A percentile compares a stretch with the other conserved stretches of the same genome.
phyloP scores from a whole-genome alignment of 2,888 invertebrate genomes.

The Drosophila hamatofila region DNA sequence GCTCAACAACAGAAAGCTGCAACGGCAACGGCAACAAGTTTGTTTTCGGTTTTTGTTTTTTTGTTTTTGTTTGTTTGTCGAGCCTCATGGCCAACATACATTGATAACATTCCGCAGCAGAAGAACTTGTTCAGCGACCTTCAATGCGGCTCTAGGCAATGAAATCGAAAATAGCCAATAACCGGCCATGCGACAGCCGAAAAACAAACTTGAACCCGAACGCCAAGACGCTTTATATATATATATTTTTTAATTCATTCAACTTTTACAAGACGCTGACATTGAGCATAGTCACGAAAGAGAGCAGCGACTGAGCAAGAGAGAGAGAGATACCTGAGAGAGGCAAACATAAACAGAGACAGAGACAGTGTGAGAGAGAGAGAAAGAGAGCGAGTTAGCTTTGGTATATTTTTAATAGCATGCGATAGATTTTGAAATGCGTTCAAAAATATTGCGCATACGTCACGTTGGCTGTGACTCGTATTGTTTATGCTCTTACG shows the following conservation, averaged over 20 bases:
- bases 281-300: slow-evolving; percentile 49
- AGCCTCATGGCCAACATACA: slow-evolving; percentile 36
- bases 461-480: slow-evolving; percentile 41
- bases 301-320: slow-evolving; percentile 2
- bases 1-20: not conserved
- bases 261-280: slow-evolving; percentile 77
- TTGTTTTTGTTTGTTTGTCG: not conserved
- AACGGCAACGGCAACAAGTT: slow-evolving; percentile 10
- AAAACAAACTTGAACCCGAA: slow-evolving; percentile 70
- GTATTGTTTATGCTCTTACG: not conserved
- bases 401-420: slow-evolving; percentile 40
- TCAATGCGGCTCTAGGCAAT: slow-evolving; percentile 63
- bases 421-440: slow-evolving; percentile 49
- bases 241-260: slow-evolving; percentile 63
- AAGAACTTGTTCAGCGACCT: slow-evolving; percentile 79
- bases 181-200: slow-evolving; percentile 46
- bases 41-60: not conserved
- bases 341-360: not conserved
- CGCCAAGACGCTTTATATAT: slow-evolving; percentile 68
- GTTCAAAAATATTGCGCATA: slow-evolving; percentile 42
- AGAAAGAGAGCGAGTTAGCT: not conserved
- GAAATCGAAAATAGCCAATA: slow-evolving; percentile 72
- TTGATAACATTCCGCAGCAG: slow-evolving; percentile 37
- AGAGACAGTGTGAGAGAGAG: slow-evolving; percentile 2
- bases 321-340: not conserved